Evolutionary conservation across 2,888 invertebrate genomes (phyloP), one percentile per base, ranked within the genome.

Genomic region (Cosmia trapezina): DNA sequence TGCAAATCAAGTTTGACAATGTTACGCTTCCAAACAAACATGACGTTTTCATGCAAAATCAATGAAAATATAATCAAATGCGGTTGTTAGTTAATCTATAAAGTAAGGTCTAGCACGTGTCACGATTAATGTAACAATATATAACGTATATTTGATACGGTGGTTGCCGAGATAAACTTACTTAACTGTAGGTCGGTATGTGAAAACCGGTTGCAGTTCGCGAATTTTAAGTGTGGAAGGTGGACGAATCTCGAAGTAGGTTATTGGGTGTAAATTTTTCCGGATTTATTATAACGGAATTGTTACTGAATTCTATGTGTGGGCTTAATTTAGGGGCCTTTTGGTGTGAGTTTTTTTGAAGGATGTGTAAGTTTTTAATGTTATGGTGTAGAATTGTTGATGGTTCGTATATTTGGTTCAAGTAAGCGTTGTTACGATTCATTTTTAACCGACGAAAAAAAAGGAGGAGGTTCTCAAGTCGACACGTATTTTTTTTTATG

Each of bases 141-240:
- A 49, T n/a, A 61, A 62, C n/a, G 33, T 28, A 54, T 49, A 63
- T 62, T 71, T 43, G 60, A 51, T 68, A 76, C 54, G 59, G 53
- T 33, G 56, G 33, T 61, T 63, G 43, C 22, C 33, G 37, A 43
- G 33, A 56, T 70, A 54, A 56, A 54, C 45, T 17, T 66, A 57
- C n/a, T n/a, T 28, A 65, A 49, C 28, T 53, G 37, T 65, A 47
- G 12, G 45, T 4, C 28, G 6, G 37, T 53, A 37, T 60, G n/a
- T 17, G 14, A 37, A 56, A 80, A 80, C 80, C 73, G 79, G 80
- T 73, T 68, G 37, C 47, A 45, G 41, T 41, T 71, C 41, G 37
- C 47, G 41, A 64, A 56, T 61, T 73, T 66, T 41, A 49, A 69
- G 14, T 69, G 22, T 72, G 19, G 43, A 49, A 47, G 19, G 56